Conservation (phyloP, 2,113 vertebrate genomes). For the Indicator indicator region DNA sequence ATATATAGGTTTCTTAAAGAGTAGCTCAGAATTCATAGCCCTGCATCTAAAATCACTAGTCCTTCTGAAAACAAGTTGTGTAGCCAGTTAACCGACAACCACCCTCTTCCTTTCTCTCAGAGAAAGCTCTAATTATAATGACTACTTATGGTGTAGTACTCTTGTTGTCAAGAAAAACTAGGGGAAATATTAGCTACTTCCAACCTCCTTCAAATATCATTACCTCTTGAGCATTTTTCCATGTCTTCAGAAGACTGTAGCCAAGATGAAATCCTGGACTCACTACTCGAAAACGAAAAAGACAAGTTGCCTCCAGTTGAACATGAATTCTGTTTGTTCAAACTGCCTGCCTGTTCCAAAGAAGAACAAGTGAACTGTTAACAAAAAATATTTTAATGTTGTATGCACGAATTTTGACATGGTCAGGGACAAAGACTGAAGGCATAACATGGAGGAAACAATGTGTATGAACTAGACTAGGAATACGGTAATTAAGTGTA, state of each 20-base stretch:
- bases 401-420: background rate
- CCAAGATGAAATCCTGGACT: slow-evolving; percentile 89
- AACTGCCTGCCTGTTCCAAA: slow-evolving; percentile 79
- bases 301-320: slow-evolving; percentile 81
- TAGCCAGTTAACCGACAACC: background rate
- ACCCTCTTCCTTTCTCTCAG: background rate
- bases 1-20: background rate
- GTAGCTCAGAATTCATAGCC: background rate
- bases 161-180: background rate
- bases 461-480: background rate
- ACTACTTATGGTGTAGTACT: background rate
- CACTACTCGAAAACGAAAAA: slow-evolving; percentile 81
- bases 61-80: background rate
- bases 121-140: background rate
- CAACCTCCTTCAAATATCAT: background rate
- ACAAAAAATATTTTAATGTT: background rate
- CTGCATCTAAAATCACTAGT: background rate
- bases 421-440: background rate
- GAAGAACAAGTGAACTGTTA: slow-evolving; percentile 22
- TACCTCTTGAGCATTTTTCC: slow-evolving; percentile 96
- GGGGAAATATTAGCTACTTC: background rate
- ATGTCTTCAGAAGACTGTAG: slow-evolving; percentile 94
- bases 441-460: background rate
- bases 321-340: slow-evolving; percentile 85
- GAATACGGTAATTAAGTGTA: background rate